Conservation (phyloP, 2,797 vertebrate genomes). For the Salarias fasciatus region DNA sequence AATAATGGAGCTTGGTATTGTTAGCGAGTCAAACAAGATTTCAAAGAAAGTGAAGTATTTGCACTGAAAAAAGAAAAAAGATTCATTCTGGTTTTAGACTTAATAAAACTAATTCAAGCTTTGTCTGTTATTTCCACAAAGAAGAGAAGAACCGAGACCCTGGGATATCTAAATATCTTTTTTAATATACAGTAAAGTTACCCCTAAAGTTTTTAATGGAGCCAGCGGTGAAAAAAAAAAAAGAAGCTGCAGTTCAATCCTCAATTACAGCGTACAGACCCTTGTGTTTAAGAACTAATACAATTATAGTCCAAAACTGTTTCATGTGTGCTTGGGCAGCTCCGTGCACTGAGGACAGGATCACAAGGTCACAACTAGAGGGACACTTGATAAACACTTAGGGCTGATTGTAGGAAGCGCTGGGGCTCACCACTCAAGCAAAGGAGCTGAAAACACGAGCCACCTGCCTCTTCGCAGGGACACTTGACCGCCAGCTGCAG, state of each 20-base stretch:
- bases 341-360: constrained; percentile 1
- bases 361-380: not conserved
- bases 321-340: too few species aligned
- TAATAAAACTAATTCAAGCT: too few species aligned
- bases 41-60: too few species aligned
- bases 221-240: not conserved
- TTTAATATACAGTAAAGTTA: too few species aligned
- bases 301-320: not conserved
- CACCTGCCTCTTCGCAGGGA: constrained; percentile 5
- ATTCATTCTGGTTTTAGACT: too few species aligned
- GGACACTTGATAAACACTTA: constrained; percentile 5
- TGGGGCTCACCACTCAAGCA: not conserved
- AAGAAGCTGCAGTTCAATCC: constrained; percentile 3
- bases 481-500: constrained; percentile 20
- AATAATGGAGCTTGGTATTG: too few species aligned
- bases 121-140: too few species aligned
- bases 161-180: too few species aligned
- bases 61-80: too few species aligned
- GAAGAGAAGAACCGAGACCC: too few species aligned
- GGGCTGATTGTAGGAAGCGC: not conserved
- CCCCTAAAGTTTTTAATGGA: constrained; percentile 6
- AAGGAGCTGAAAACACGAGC: constrained; percentile 4
- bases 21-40: too few species aligned
- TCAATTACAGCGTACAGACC: not conserved
- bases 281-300: not conserved